phyloP scores from a whole-genome alignment of 2,888 invertebrate species.

The Ophraella communa region DNA sequence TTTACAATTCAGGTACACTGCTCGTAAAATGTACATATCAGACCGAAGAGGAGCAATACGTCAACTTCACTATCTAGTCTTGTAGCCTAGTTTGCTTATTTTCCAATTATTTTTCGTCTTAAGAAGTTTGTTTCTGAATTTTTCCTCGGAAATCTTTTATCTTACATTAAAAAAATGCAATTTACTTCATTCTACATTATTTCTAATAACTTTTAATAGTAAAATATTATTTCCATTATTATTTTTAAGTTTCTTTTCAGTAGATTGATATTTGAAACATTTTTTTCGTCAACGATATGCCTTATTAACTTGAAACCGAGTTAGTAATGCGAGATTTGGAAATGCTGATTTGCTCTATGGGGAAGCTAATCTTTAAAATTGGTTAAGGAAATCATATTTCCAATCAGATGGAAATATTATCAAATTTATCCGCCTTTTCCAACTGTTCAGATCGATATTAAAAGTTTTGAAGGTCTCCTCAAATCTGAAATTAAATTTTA shows the following conservation, averaged over 20 bases:
- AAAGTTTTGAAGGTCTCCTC: not conserved
- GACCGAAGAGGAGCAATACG: too few species aligned
- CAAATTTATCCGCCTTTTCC: not conserved
- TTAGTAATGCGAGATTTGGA: slow-evolving; percentile 38
- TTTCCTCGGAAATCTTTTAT: too few species aligned
- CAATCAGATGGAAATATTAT: slow-evolving; percentile 1
- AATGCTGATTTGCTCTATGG: slow-evolving; percentile 37
- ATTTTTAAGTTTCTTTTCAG: not conserved
- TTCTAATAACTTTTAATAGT: not conserved
- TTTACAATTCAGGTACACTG: not conserved
- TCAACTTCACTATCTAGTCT: too few species aligned
- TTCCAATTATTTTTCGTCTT: too few species aligned
- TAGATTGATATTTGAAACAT: not conserved
- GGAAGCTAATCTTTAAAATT: slow-evolving; percentile 24
- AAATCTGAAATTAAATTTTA: too few species aligned
- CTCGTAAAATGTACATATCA: too few species aligned
- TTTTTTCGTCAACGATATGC: slow-evolving; percentile 28
- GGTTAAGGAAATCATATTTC: slow-evolving; percentile 27
- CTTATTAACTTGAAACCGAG: slow-evolving; percentile 45
- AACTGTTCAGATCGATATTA: not conserved
- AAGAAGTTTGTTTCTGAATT: too few species aligned
- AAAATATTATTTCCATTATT: not conserved
- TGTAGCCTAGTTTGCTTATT: too few species aligned
- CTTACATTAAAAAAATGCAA: too few species aligned
- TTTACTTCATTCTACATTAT: too few species aligned